These are phyloP conservation scores for Delphinapterus leucas DNA, from an alignment of 2,113 vertebrate species.

Conservation along the genomic window DNA sequence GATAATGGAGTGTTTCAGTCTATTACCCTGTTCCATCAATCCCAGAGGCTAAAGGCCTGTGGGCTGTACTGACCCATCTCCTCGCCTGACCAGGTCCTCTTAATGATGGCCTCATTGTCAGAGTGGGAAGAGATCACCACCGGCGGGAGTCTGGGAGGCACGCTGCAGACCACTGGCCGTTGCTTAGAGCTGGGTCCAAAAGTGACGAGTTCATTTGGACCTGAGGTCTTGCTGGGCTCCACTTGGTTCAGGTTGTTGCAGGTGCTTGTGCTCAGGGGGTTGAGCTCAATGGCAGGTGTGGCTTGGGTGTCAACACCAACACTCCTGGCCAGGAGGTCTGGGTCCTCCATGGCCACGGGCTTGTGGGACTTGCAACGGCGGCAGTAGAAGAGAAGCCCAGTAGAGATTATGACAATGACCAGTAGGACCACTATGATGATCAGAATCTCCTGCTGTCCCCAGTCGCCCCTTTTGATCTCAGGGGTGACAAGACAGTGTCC, in stretches of 20 bases:
- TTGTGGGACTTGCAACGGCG: conserved; percentile 87
- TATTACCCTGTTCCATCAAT: background rate
- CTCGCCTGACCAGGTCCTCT: conserved; percentile 92
- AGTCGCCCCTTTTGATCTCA: conserved; percentile 67
- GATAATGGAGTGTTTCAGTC: background rate
- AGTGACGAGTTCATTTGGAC: conserved; percentile 77
- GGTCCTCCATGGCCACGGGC: conserved; percentile 89
- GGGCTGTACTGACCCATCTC: conserved; percentile 89
- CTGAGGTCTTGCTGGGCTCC: conserved; percentile 79
- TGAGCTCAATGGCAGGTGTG: conserved; percentile 87
- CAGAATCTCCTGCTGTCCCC: conserved; percentile 85
- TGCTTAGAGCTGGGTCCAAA: conserved; percentile 80
- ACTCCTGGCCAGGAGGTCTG: conserved; percentile 92
- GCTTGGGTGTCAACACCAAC: conserved; percentile 84
- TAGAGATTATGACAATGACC: conserved; percentile 73
- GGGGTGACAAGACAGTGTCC: conserved; percentile 85
- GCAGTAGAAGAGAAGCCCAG: conserved; percentile 81
- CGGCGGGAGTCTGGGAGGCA: conserved; percentile 92
- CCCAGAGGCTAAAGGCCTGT: background rate
- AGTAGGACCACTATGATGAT: conserved; percentile 82
- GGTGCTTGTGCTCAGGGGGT: conserved; percentile 77
- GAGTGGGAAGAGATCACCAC: conserved; percentile 84
- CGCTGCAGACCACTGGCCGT: conserved; percentile 91
- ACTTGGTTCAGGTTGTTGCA: conserved; percentile 85
- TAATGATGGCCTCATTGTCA: conserved; percentile 90